Evolutionary conservation across 2,797 vertebrate species (phyloP).

Genomic region (Syngnathus rostellatus): DNA sequence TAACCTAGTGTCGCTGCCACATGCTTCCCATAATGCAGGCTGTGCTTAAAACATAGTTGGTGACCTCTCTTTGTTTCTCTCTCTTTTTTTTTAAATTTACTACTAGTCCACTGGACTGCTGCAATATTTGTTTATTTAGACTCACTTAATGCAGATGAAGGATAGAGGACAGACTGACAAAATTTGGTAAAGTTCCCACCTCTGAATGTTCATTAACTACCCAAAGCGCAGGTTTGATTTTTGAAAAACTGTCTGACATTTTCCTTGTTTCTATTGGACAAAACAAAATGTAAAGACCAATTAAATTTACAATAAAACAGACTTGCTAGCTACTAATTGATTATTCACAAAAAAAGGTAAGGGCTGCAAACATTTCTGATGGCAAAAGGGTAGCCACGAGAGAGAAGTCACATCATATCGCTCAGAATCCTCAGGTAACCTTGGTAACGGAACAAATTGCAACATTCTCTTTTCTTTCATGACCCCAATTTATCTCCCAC

Average conservation of each 20-base stretch:
- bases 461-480: constrained; percentile 3
- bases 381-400: not conserved
- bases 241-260: not conserved
- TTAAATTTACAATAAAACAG: not conserved
- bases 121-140: no score
- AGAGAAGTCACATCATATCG: not conserved
- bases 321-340: not conserved
- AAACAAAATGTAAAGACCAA: not conserved
- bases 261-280: no score
- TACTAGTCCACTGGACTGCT: no score
- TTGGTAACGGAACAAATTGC: constrained; percentile 8
- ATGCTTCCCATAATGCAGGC: not conserved
- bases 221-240: not conserved
- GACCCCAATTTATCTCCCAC: constrained; percentile 52
- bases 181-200: no score
- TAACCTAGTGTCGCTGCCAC: not conserved
- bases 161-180: no score
- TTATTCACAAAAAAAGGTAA: not conserved
- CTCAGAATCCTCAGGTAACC: not conserved
- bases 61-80: not conserved
- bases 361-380: not conserved
- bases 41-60: not conserved
- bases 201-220: no score
- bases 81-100: not conserved
- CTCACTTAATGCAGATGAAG: no score